Percentiles rank a stretch among this genome's conserved stretches.
phyloP scores from a whole-genome alignment of 1,140 invertebrate species.

The Dinoponera quadriceps region DNA sequence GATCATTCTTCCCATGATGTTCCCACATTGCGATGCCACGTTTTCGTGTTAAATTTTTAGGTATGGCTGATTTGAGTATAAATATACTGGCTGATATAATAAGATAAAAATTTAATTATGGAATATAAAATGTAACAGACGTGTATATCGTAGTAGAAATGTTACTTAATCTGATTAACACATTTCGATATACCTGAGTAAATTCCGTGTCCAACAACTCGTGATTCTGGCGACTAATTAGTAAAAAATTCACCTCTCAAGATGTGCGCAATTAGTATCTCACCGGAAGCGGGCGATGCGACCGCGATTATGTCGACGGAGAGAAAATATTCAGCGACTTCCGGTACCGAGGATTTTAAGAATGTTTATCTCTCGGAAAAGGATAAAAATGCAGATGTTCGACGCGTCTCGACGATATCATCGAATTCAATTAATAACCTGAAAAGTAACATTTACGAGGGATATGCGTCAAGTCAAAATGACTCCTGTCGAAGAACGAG shows the following conservation, averaged over 20 bases:
- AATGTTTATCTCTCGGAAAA: constrained; percentile 36
- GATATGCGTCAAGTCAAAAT: constrained; percentile 24
- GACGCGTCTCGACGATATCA: neutral
- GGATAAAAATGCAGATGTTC: constrained; percentile 12
- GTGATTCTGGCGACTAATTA: constrained; percentile 28
- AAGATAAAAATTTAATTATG: too few relatives aligned
- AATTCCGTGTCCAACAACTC: neutral
- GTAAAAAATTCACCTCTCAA: constrained; percentile 18
- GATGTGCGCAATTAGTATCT: constrained; percentile 65
- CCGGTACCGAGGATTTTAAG: constrained; percentile 16
- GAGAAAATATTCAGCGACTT: constrained; percentile 42
- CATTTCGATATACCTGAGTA: too few relatives aligned
- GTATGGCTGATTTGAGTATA: too few relatives aligned
- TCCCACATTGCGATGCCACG: neutral
- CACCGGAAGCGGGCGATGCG: constrained; percentile 66
- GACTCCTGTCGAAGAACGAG: constrained; percentile 30
- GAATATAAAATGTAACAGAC: too few relatives aligned
- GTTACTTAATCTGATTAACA: neutral
- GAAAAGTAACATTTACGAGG: constrained; percentile 2
- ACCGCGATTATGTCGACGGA: constrained; percentile 41
- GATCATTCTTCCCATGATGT: neutral
- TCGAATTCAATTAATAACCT: constrained; percentile 29
- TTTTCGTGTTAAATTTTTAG: constrained; percentile 2
- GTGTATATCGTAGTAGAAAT: too few relatives aligned
- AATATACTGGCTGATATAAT: neutral